Base-by-base conservation (phyloP, 1,140 invertebrate species). In the Leucophenga varia region DNA sequence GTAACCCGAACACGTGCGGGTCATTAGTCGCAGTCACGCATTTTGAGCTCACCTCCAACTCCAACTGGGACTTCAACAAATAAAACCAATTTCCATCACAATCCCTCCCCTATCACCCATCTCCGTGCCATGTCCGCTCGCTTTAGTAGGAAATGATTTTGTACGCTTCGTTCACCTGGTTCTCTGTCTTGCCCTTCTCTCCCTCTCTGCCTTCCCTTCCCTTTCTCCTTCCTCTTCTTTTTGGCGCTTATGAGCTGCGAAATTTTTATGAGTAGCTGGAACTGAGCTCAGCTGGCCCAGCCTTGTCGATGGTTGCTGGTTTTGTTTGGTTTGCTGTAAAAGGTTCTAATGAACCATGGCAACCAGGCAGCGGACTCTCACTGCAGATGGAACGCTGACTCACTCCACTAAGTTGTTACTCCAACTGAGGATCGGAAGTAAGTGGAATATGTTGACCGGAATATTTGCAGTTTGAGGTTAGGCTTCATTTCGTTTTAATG, bases 21-120 rank as follows among this genome's bases (percentile, higher is more conserved):
- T 67, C 63, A 67, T 67, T 67, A 67, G 63, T 67, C 63, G 63
- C 63, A 67, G 63, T 67, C 63, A 67, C 64, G 63, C 63, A 67
- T 67, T 67, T 67, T 59, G 63, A 65, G 63, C 59, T 52, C 25
- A 53, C 34, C 30, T 49, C 34, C 50, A 53, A 52, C 45, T 54
- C 35, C 47, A 40, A 16, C 25, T 46, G 32, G 36, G 41, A 49
- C 41, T 7, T 7, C n/a, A n/a, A n/a, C n/a, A 42, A 22, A 14
- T 25, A 35, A 18, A 32, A 32, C 34, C 51, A 48, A n/a, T 39
- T 37, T 39, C 39, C 48, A 43, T 21, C 22, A 37, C 49, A 45
- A 54, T 49, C 36, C 28, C 41, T 35, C 38, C 49, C 49, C 52
- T 18, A 34, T 34, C 32, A 37, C n/a, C n/a, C n/a, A 37, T 22